Conservation (phyloP, 2,113 vertebrate genomes). For the Alouatta palliata region DNA sequence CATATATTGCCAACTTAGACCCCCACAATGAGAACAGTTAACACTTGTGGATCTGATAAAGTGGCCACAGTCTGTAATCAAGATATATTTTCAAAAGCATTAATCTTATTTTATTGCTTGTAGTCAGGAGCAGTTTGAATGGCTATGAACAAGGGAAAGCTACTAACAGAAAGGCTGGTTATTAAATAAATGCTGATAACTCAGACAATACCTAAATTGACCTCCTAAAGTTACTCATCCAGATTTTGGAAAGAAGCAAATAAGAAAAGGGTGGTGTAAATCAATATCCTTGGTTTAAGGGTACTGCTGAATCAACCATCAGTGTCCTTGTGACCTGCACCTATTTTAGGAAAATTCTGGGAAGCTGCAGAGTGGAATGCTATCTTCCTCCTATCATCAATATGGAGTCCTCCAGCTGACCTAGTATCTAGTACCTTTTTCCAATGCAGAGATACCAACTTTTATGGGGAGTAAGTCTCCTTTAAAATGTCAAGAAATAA, state of each 20-base stretch:
- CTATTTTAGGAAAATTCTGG: background rate
- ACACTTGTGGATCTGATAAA: background rate
- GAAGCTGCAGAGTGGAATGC: background rate
- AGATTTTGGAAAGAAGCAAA: background rate
- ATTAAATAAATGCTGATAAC: background rate
- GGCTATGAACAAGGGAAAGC: background rate
- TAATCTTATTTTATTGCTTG: background rate
- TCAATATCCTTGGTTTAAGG: background rate
- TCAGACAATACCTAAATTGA: background rate
- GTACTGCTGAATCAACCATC: background rate
- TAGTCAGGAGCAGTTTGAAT: constrained; percentile 5
- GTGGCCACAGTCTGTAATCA: constrained; percentile 22
- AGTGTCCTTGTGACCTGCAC: background rate
- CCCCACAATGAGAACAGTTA: background rate
- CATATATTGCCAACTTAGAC: background rate
- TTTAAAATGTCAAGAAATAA: constrained; percentile 17
- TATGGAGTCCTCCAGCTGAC: background rate
- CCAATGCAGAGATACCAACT: background rate
- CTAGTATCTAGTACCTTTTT: background rate
- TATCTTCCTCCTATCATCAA: background rate
- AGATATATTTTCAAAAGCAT: constrained; percentile 42
- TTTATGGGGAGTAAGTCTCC: background rate
- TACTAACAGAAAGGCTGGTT: constrained; percentile 1
- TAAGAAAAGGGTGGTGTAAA: background rate
- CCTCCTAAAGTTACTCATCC: background rate